A percentile compares a stretch with the other conserved stretches of the same genome.
These are phyloP conservation scores for Nomada ruficornis DNA, from an alignment of 2,888 invertebrate genomes.

Conservation along the genomic window DNA sequence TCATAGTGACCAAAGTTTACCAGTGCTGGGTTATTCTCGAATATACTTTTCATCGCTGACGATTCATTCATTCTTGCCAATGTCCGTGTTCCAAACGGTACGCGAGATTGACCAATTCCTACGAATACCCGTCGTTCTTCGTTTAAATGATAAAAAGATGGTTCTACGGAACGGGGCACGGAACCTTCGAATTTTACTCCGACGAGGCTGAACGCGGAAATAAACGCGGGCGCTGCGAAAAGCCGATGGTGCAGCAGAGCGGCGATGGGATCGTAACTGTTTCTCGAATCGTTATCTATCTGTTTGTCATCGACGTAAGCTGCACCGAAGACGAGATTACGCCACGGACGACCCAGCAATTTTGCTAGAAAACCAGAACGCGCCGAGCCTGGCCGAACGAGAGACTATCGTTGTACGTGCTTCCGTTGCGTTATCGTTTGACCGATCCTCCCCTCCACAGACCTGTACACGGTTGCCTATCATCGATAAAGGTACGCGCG, in stretches of 20 bases:
- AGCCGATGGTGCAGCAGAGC: not conserved
- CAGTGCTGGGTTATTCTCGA: not conserved
- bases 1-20: not conserved
- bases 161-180: not conserved
- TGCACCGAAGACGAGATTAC: constrained; percentile 49
- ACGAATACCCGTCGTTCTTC: not conserved
- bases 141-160: not conserved
- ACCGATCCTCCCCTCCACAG: constrained; percentile 44
- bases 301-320: constrained; percentile 46
- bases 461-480: constrained; percentile 48
- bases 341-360: constrained; percentile 41
- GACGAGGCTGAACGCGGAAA: constrained; percentile 40
- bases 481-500: constrained; percentile 56
- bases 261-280: constrained; percentile 32
- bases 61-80: constrained; percentile 2
- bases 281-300: constrained; percentile 54
- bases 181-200: not conserved
- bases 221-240: constrained; percentile 26
- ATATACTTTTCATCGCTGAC: not conserved
- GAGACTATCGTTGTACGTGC: constrained; percentile 60
- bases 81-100: not conserved
- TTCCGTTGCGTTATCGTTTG: constrained; percentile 67
- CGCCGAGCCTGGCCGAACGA: constrained; percentile 43
- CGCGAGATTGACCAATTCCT: not conserved
- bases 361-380: constrained; percentile 58